Percentiles rank a stretch among this genome's conserved stretches.
phyloP scores from a whole-genome alignment of 2,888 invertebrate genomes.

The Drosophila ezoana region DNA sequence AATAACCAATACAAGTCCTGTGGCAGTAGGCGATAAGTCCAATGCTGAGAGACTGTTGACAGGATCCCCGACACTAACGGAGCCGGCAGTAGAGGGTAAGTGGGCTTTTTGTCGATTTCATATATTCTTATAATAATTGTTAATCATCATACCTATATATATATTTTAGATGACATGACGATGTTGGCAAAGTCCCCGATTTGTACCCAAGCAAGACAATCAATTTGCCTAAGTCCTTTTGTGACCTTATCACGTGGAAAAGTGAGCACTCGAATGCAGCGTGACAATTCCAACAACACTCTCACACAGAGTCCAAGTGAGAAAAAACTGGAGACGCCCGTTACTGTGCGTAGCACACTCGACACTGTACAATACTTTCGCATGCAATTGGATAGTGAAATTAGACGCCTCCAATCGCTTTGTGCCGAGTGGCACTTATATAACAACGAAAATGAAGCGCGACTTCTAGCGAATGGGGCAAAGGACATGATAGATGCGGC shows the following conservation, averaged over 20 bases:
- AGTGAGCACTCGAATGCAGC: slow-evolving; percentile 85
- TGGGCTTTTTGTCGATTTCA: neutral
- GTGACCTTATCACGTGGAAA: slow-evolving; percentile 87
- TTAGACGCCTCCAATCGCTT: slow-evolving; percentile 83
- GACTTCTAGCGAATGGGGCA: slow-evolving; percentile 82
- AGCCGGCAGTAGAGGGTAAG: slow-evolving; percentile 2
- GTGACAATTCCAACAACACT: slow-evolving; percentile 78
- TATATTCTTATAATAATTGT: neutral
- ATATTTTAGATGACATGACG: slow-evolving; percentile 17
- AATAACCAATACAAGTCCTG: slow-evolving; percentile 26
- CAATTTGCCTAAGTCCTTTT: slow-evolving; percentile 84
- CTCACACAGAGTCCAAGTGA: slow-evolving; percentile 57
- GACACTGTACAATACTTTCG: slow-evolving; percentile 82
- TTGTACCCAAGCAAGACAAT: slow-evolving; percentile 21
- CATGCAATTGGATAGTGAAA: slow-evolving; percentile 85
- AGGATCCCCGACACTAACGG: neutral
- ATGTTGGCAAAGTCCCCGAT: slow-evolving; percentile 14
- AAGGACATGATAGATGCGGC: slow-evolving; percentile 88
- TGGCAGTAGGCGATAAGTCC: neutral
- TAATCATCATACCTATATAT: too few species aligned
- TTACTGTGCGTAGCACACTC: slow-evolving; percentile 55
- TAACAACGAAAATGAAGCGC: slow-evolving; percentile 61
- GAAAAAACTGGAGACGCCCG: slow-evolving; percentile 30
- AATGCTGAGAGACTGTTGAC: slow-evolving; percentile 48
- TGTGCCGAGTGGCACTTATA: slow-evolving; percentile 86